phyloP scores from a whole-genome alignment of 2,888 invertebrate genomes.

The Archips xylosteana region DNA sequence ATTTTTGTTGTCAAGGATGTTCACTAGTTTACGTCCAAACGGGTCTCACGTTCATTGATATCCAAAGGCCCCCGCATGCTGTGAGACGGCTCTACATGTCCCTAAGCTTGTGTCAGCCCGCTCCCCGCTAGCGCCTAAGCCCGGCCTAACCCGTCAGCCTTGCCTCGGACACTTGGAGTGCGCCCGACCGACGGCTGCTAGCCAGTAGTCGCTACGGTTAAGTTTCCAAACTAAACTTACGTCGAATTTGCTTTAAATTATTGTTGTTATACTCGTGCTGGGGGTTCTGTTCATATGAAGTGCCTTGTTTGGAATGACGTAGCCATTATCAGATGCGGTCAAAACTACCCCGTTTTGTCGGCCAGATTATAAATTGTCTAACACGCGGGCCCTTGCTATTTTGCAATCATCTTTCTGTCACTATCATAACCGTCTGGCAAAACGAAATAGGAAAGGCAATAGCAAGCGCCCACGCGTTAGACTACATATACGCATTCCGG shows the following conservation, averaged over 20 bases:
- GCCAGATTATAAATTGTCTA: no score
- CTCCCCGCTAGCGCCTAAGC: slow-evolving; percentile 1
- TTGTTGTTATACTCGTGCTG: background rate
- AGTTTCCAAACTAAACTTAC: slow-evolving; percentile 26
- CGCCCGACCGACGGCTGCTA: slow-evolving; percentile 9
- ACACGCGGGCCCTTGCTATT: no score
- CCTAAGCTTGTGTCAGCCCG: background rate
- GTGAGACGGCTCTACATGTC: background rate
- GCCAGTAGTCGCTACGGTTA: slow-evolving; percentile 1
- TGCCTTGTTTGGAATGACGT: background rate
- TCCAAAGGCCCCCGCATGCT: no score
- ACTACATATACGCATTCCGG: no score
- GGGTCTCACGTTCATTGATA: no score
- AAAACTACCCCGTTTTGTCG: no score
- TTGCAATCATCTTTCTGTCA: no score
- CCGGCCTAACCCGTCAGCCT: slow-evolving; percentile 21
- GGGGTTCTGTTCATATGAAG: background rate
- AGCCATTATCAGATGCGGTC: background rate
- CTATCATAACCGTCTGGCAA: no score
- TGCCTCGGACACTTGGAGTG: slow-evolving; percentile 18
- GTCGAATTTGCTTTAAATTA: slow-evolving; percentile 24
- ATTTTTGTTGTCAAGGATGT: no score
- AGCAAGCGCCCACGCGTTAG: no score
- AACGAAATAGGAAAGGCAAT: no score
- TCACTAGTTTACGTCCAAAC: no score